Base-by-base conservation (phyloP, 2,797 vertebrate species). In the Lycodopsis pacificus region DNA sequence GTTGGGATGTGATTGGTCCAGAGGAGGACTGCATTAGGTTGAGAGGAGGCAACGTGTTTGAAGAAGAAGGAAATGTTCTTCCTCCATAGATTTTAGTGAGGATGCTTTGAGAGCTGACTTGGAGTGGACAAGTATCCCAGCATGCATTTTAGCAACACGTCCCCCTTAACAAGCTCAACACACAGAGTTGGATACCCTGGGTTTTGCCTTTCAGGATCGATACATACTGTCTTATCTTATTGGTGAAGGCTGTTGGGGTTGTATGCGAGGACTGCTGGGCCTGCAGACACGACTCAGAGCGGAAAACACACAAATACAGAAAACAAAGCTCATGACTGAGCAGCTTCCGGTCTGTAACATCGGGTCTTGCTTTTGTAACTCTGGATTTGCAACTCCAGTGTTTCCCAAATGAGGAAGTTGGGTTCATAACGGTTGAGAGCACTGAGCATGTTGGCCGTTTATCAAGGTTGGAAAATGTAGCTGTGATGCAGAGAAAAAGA, bases 321-420 rank as follows among this genome's bases (percentile, higher is more conserved):
- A 44, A 40, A 36, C 34, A 22, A 25, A 65, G 65, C 25, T 46
- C 4, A 36, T 4, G 40, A 38, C 9, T 1, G 4, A 25, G 34
- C 57, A 22, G 42, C 62, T 3, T 40, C 13, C 59, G 22, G 4
- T 40, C 40, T 66, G 46, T 5, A 5, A 17, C 25, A 7, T 34
- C 3, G 46, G 2, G 5, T 7, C 46, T 54, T 46, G 8, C 15
- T 48, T 49, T 42, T 68, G 57, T 44, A 12, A 38, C 51, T 3
- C 44, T 14, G 1, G 4, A 71, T 56, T 46, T 38, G 19, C 48
- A 48, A 53, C 10, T 22, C 36, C 22, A 54, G 38, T 20, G 4
- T 66, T 67, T 76, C 20, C n/a, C 40, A 63, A 59, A 77, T 15
- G 38, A 66, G 61, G 71, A 82, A 65, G 76, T 78, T 32, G 7